Percentiles rank a stretch among this genome's conserved stretches.
These are phyloP conservation scores for Neocloeon triangulifer DNA, from an alignment of 1,140 invertebrate genomes.

Conservation along the genomic window DNA sequence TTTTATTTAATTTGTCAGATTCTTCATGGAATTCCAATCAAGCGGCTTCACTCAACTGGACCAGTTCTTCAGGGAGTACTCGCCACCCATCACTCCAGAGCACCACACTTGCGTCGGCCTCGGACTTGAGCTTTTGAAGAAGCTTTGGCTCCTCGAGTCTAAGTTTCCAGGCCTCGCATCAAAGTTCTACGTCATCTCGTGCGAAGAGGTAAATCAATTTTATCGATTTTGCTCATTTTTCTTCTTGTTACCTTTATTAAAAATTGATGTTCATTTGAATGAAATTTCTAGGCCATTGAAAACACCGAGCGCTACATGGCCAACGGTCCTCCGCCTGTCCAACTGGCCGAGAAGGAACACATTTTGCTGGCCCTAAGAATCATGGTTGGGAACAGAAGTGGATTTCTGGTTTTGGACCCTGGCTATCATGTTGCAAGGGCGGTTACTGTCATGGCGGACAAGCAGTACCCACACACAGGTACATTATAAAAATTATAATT, in stretches of 20 bases:
- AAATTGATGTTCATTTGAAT: conserved; percentile 2
- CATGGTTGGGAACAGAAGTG: conserved; percentile 39
- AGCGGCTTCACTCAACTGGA: conserved; percentile 31
- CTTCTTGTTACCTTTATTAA: conserved; percentile 1
- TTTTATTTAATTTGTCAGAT: conserved; percentile 19
- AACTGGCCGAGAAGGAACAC: conserved; percentile 54
- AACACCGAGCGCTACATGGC: conserved; percentile 19
- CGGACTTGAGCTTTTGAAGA: conserved; percentile 47
- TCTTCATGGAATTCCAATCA: conserved; percentile 45
- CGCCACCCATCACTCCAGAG: conserved; percentile 46
- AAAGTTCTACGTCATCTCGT: conserved; percentile 54
- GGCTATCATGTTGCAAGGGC: conserved; percentile 73
- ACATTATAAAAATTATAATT: too few relatives aligned
- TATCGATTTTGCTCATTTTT: not conserved
- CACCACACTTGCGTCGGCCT: conserved; percentile 76
- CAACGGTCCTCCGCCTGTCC: conserved; percentile 8
- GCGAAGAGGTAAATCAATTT: conserved; percentile 62
- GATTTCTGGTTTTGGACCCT: conserved; percentile 61
- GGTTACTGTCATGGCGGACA: conserved; percentile 67
- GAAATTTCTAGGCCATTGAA: conserved; percentile 11
- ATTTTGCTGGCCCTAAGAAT: conserved; percentile 61
- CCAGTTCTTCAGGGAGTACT: conserved; percentile 47
- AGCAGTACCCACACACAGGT: conserved; percentile 64
- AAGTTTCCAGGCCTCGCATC: conserved; percentile 37
- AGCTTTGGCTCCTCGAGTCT: conserved; percentile 25